phyloP scores from a whole-genome alignment of 2,113 vertebrate species.

The Neodontobutis hainanensis region DNA sequence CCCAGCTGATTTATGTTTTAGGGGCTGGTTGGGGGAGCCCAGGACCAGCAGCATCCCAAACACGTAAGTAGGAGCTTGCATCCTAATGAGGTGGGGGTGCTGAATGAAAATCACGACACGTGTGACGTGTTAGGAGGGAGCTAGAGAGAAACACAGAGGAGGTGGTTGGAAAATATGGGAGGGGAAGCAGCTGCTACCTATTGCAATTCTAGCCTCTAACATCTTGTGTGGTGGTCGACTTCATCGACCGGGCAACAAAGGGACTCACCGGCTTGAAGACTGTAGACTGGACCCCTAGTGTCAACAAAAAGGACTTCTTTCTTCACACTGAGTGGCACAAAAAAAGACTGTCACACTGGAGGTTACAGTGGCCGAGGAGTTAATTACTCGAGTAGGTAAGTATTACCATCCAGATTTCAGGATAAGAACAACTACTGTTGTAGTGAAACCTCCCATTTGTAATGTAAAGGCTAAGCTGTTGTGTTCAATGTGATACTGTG shows the following conservation, averaged over 20 bases:
- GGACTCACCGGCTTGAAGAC: conserved; percentile 44
- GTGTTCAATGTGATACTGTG: no score
- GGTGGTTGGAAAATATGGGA: conserved; percentile 51
- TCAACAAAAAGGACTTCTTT: conserved; percentile 12
- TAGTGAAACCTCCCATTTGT: no score
- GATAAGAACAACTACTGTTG: no score
- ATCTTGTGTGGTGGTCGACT: conserved; percentile 29
- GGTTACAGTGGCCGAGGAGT: conserved; percentile 65
- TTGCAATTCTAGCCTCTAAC: conserved; percentile 41
- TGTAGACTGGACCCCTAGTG: conserved; percentile 26
- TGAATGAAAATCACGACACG: conserved; percentile 68
- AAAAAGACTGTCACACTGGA: conserved; percentile 59
- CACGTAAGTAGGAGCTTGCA: conserved; percentile 77
- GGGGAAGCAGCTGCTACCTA: conserved; percentile 79
- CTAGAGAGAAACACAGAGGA: conserved; percentile 43
- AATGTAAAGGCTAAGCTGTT: no score
- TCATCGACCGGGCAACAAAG: conserved; percentile 79
- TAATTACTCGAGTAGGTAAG: conserved; percentile 68
- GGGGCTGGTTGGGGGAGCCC: conserved; percentile 6
- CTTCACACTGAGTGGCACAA: conserved; percentile 16
- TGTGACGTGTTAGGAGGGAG: conserved; percentile 61
- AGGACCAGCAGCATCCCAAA: conserved; percentile 25
- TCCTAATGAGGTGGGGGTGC: conserved; percentile 79
- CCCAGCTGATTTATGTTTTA: conserved; percentile 16
- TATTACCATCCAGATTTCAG: not conserved